Evolutionary conservation across 2,888 invertebrate species (phyloP).

Genomic region (Cerastis rubricosa): DNA sequence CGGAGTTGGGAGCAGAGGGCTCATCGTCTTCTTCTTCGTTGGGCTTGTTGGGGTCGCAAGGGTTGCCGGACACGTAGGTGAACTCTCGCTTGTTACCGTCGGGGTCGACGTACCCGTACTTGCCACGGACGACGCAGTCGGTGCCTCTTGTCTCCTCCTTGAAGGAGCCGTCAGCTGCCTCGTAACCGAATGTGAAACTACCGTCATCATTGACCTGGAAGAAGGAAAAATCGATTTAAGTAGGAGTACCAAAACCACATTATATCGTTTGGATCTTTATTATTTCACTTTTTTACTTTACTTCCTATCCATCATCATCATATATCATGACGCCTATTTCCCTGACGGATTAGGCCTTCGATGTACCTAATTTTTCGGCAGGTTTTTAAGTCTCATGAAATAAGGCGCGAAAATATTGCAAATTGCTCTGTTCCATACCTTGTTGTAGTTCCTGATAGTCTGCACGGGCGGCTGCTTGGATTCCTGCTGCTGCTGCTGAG

Average conservation of each 20-base stretch:
- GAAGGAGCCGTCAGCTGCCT: conserved; percentile 96
- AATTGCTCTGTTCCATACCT: conserved; percentile 77
- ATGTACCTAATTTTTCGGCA: not conserved
- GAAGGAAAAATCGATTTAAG: not conserved
- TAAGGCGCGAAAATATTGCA: not conserved
- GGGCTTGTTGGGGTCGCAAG: conserved; percentile 96
- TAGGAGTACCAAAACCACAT: not conserved
- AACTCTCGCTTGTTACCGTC: conserved; percentile 96
- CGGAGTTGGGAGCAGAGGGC: conserved; percentile 89
- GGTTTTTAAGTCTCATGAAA: not conserved
- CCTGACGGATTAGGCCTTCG: not conserved
- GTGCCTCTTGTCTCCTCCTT: conserved; percentile 96
- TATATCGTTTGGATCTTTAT: not conserved
- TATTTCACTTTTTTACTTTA: not conserved
- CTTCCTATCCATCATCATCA: not conserved
- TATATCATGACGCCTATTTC: not conserved
- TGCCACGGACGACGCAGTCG: conserved; percentile 96
- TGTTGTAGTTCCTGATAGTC: conserved; percentile 96
- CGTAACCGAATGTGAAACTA: conserved; percentile 96
- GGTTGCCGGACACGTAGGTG: conserved; percentile 96
- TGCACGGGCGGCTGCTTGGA: conserved; percentile 94
- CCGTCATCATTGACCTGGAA: conserved; percentile 94
- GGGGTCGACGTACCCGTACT: conserved; percentile 96
- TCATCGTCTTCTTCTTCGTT: conserved; percentile 92
- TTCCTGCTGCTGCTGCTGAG: conserved; percentile 82